Evolutionary conservation across 1,140 invertebrate species (phyloP), one percentile per base, ranked within the genome.

Genomic region (Cherax quadricarinatus): DNA sequence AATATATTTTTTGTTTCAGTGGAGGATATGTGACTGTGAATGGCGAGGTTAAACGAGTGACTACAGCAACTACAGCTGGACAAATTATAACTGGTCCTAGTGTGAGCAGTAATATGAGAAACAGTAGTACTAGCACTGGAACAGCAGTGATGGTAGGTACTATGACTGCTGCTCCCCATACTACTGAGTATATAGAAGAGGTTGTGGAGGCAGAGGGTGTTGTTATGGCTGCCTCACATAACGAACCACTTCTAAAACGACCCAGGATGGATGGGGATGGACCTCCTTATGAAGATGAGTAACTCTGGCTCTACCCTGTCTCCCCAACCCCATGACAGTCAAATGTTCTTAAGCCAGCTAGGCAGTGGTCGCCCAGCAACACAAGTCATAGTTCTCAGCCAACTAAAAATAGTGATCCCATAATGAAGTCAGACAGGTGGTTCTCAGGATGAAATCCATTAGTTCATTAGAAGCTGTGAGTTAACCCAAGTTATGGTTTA

Each of bases 11-110:
- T 66, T 66, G 14, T 88, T 87, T 57, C 92, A 93, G 92, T 86
- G 88, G 92, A 73, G 92, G 92, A 21, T 93, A 93, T 75, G 88
- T 93, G 88, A 91, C 92, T 51, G 92, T 93, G 84, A 93, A 93
- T 79, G 92, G 92, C n/a, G 92, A 93, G 88, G 88, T 93, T 49
- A 93, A 93, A 70, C 88, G 92, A 66, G 92, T 93, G 51, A 93
- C 82, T 81, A 82, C 86, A 84, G 66, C 88, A 41, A 80, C 81
- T 51, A 86, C 81, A n/a, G 84, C 81, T 30, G 73, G 84, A 24
- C 83, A 51, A 48, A 90, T 82, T 41, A 66, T 86, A 49, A 85
- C 83, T 41, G 81, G 89, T 53, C 51, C 73, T n/a, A 62, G 79
- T 62, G 66, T 60, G 24, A 88, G 79, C 78, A 88, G 91, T 84